Conservation (phyloP, 2,113 vertebrate genomes). For the Tursiops truncatus region DNA sequence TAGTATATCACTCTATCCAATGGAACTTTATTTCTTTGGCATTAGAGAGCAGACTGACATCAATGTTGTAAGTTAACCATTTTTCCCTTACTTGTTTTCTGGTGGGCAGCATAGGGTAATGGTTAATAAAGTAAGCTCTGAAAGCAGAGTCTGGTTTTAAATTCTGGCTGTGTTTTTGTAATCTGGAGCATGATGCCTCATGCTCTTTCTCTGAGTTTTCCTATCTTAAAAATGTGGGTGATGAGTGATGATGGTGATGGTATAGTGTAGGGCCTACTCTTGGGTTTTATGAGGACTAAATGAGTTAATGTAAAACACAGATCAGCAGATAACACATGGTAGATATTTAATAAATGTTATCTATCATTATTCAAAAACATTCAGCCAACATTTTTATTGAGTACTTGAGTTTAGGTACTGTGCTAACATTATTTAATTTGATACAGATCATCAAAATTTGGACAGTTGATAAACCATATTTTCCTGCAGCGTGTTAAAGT, state of each 20-base stretch:
- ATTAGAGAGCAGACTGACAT: neutral
- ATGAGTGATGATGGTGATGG: neutral
- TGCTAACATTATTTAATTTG: neutral
- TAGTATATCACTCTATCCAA: neutral
- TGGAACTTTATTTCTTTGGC: neutral
- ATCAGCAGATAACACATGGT: neutral
- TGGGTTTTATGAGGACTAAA: neutral
- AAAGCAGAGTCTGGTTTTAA: neutral
- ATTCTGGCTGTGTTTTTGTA: neutral
- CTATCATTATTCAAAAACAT: neutral
- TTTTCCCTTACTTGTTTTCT: neutral
- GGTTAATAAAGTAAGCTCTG: neutral
- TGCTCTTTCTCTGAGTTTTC: neutral
- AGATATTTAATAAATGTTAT: neutral
- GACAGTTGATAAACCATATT: neutral
- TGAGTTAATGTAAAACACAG: neutral
- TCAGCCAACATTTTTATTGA: neutral
- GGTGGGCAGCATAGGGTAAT: too few relatives aligned
- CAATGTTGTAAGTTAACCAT: fast-evolving
- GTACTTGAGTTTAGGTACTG: neutral
- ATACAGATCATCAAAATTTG: neutral
- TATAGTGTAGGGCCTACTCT: neutral
- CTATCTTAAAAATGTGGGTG: neutral
- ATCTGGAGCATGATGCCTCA: neutral
- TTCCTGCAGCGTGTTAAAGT: neutral